Evolutionary conservation across 1,140 invertebrate genomes (phyloP), one percentile per base, ranked within the genome.

Genomic region (Aphidius ervi): DNA sequence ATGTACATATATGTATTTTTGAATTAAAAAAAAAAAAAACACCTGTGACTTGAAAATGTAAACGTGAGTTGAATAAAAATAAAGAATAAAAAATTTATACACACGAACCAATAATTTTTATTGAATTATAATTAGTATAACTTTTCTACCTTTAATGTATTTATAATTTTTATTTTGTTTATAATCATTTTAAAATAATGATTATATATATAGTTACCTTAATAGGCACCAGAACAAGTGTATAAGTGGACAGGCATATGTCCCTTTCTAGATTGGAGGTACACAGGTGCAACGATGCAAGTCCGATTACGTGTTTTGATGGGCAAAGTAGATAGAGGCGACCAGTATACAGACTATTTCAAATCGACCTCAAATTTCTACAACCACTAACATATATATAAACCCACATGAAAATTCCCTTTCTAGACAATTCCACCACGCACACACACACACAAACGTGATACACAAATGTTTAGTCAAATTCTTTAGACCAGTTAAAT

Each of bases 291-390:
- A 61, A n/a, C 52, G 45, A 16, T 23, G 59, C 43, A 53, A 23
- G 46, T 61, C 59, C 59, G 59, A 61, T 61, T 61, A 61, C 59
- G 53, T 59, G 58, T 50, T 54, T 54, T 49, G 58, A 59, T 59
- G 40, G 23, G 39, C 42, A 59, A 59, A 59, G 49, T 49, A 49
- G 59, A 55, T 61, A 61, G 52, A 10, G 23, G 23, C 23, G 4
- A 31, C 23, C 23, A 31, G 23, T 31, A 31, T 31, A 31, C 23
- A 31, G 23, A 31, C 23, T 31, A 31, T 31, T 31, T 31, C 23
- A 31, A 31, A 31, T 31, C 4, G 23, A 31, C 23, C 23, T 31
- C 23, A 37, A 41, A 54, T 41, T 54, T 40, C 39, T 40, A 10
- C 40, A n/a, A 6, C 52, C 5, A 37, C 42, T 16, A 16, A 16